Percentiles rank a stretch among this genome's conserved stretches.
Conservation (phyloP, 2,888 invertebrate genomes). For the Plagodis dolabraria region DNA sequence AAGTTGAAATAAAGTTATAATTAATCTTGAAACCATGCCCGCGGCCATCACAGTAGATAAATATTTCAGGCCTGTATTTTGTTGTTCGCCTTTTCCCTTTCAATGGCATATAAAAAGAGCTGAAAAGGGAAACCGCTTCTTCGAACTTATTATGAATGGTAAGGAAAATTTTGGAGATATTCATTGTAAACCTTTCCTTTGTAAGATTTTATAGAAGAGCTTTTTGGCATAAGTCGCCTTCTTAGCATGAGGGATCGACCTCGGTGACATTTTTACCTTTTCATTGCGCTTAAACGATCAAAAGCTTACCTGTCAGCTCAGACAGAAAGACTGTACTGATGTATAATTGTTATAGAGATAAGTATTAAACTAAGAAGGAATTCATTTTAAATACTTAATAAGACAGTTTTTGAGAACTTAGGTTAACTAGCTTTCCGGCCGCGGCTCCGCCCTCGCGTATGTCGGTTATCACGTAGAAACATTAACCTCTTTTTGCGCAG, state of each 20-base stretch:
- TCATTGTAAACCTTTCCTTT: slow-evolving; percentile 50
- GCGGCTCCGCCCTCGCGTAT: too few species aligned
- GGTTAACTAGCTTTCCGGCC: too few species aligned
- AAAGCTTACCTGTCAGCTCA: background rate
- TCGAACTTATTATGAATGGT: slow-evolving; percentile 43
- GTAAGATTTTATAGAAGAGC: slow-evolving; percentile 42
- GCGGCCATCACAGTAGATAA: slow-evolving; percentile 39
- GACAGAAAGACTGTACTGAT: too few species aligned
- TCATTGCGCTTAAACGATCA: slow-evolving; percentile 1
- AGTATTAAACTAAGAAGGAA: too few species aligned
- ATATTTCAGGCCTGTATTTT: slow-evolving; percentile 46
- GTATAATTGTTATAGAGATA: too few species aligned
- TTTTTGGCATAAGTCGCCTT: slow-evolving; percentile 28
- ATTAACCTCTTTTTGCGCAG: too few species aligned
- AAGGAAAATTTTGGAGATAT: slow-evolving; percentile 46
- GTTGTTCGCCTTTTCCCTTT: slow-evolving; percentile 44
- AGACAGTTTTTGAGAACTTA: too few species aligned
- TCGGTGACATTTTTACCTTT: slow-evolving; percentile 25
- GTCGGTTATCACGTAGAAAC: too few species aligned
- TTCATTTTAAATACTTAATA: too few species aligned
- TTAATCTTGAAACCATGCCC: slow-evolving; percentile 40
- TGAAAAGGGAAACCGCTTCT: slow-evolving; percentile 43
- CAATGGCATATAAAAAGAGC: slow-evolving; percentile 42
- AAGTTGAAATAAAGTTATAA: slow-evolving; percentile 42
- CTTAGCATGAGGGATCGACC: slow-evolving; percentile 38